Base-by-base conservation (phyloP, 2,888 invertebrate species). In the Plagodis dolabraria region DNA sequence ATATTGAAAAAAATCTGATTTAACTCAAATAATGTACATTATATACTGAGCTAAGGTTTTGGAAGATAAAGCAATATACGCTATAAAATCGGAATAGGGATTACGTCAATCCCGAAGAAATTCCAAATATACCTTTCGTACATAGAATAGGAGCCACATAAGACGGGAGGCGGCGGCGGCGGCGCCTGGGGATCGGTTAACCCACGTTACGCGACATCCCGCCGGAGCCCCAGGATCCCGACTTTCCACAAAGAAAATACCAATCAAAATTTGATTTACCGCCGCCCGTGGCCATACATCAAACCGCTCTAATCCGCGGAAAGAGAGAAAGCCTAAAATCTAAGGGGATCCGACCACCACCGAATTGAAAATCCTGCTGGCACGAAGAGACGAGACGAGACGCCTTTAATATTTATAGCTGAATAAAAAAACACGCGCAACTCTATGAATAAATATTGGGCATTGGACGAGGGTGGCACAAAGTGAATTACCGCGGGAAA, bases 261-360 rank as follows among this genome's bases (percentile, higher is more conserved):
- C 92, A 92, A 92, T 92, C 92, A 90, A 92, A 92, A 92, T 92
- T 92, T 92, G 92, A 92, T 92, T 92, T 92, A 92, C 92, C 86
- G 91, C 89, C 88, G 85, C 91, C 89, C 87, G 85, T 85, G 87
- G 90, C 90, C 84, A 82, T 89, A 90, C 88, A 89, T 88, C 89
- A 89, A 82, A 83, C 86, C 85, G 75, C 83, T 86, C 84, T 90
- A 89, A 92, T 90, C 89, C 89, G 85, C 82, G 83, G 85, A 87
- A 86, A 84, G 83, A 86, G 77, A 80, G 82, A 81, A 86, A 84
- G 81, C 89, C 88, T 86, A 84, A 85, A 87, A 83, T 88, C 85
- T 88, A 84, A 84, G 86, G 89, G 91, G 89, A 87, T 86, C 82
- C 82, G 76, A 74, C 80, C 74, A 82, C 77, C 79, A 83, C 82